Percentiles rank a stretch among this genome's conserved stretches.
Evolutionary conservation across 2,797 vertebrate genomes (phyloP).

Genomic region (Coccyzus lansbergi): DNA sequence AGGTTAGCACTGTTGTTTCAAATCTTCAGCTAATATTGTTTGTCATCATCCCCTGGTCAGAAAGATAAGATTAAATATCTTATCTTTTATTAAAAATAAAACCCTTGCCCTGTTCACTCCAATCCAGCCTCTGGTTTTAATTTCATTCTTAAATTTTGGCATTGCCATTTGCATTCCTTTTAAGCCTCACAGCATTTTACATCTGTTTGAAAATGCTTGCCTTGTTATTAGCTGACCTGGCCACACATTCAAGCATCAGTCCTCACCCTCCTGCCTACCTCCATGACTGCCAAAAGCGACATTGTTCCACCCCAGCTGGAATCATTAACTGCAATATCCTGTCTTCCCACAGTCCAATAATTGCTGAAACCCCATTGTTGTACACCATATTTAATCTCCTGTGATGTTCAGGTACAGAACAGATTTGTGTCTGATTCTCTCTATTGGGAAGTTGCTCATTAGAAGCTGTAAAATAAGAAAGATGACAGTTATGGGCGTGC

Average conservation of each 20-base stretch:
- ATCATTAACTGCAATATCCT: conserved; percentile 42
- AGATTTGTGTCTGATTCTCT: conserved; percentile 12
- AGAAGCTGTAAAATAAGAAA: background rate
- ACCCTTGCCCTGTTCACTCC: background rate
- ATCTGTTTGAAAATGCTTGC: background rate
- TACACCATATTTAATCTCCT: conserved; percentile 15
- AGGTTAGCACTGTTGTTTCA: background rate
- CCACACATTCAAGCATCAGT: background rate
- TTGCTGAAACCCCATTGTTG: background rate
- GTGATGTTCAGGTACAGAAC: conserved; percentile 12
- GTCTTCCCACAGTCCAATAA: background rate
- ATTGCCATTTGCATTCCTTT: background rate
- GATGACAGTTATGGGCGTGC: background rate
- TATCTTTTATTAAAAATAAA: no score
- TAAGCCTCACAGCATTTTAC: fast-evolving
- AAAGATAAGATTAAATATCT: background rate
- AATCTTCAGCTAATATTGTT: background rate
- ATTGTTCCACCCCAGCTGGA: background rate
- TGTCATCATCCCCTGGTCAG: background rate
- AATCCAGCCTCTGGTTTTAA: background rate
- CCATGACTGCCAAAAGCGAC: background rate
- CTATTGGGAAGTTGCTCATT: conserved; percentile 29
- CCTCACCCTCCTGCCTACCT: background rate
- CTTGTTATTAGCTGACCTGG: background rate
- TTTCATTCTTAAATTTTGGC: background rate